Evolutionary conservation across 1,140 invertebrate species (phyloP).

Genomic region (Drosophila sucinea): DNA sequence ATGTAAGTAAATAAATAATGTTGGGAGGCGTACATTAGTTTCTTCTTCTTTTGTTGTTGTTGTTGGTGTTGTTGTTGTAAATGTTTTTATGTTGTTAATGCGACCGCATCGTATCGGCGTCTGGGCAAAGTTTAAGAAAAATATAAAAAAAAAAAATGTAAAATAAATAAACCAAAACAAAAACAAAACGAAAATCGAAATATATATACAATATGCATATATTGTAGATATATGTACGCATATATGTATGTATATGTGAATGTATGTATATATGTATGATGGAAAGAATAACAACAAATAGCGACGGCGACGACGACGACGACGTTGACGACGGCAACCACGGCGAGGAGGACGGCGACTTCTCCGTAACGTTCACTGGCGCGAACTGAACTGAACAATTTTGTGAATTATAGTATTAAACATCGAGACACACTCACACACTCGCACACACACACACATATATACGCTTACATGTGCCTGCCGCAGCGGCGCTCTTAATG

Average conservation of each 20-base stretch:
- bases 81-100: slow-evolving; percentile 22
- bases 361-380: slow-evolving; percentile 79
- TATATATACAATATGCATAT: no score
- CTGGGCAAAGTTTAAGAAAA: slow-evolving; percentile 23
- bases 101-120: slow-evolving; percentile 19
- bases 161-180: slow-evolving; percentile 22
- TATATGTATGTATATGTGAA: background rate
- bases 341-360: slow-evolving; percentile 42
- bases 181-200: slow-evolving; percentile 9
- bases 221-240: no score
- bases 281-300: slow-evolving; percentile 47
- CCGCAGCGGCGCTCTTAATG: slow-evolving; percentile 10
- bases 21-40: slow-evolving; percentile 39
- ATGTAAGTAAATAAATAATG: background rate
- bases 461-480: slow-evolving; percentile 3
- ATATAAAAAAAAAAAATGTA: slow-evolving; percentile 14
- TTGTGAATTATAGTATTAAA: slow-evolving; percentile 78
- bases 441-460: background rate
- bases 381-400: slow-evolving; percentile 74
- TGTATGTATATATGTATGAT: background rate
- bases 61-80: slow-evolving; percentile 30
- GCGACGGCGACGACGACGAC: slow-evolving; percentile 31
- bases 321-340: background rate
- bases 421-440: slow-evolving; percentile 27
- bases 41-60: slow-evolving; percentile 20